These are phyloP conservation scores for Mobula hypostoma DNA, from an alignment of 2,113 vertebrate genomes.

Conservation along the genomic window DNA sequence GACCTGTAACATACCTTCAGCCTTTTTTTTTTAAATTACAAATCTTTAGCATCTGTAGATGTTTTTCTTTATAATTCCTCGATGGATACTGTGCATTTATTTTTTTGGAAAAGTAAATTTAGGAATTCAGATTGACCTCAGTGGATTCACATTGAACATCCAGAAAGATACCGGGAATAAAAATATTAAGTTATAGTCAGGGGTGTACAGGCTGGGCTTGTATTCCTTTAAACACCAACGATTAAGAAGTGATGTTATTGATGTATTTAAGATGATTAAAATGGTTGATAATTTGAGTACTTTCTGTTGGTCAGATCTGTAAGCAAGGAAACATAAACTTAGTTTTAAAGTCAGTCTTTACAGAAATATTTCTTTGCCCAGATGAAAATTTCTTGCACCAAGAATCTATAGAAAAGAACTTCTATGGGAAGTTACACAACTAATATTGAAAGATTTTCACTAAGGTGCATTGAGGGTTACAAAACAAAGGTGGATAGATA, in stretches of 20 bases:
- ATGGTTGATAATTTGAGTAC: neutral
- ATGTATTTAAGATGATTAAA: neutral
- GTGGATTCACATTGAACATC: too few relatives aligned
- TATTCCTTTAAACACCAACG: neutral
- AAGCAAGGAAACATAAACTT: neutral
- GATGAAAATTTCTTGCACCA: neutral
- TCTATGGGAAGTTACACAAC: neutral
- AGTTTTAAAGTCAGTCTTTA: neutral
- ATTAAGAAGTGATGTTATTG: neutral
- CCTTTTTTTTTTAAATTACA: too few relatives aligned
- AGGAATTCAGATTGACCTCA: too few relatives aligned
- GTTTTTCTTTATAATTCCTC: too few relatives aligned
- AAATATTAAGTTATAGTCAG: neutral
- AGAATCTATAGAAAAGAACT: neutral
- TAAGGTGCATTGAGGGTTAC: neutral
- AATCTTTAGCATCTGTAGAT: too few relatives aligned
- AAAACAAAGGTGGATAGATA: neutral
- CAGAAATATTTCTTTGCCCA: neutral
- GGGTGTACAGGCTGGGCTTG: neutral
- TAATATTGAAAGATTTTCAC: neutral
- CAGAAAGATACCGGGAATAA: neutral
- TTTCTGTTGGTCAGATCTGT: neutral
- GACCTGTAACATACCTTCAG: too few relatives aligned
- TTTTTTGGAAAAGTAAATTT: too few relatives aligned
- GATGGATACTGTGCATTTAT: too few relatives aligned